Conservation (phyloP, 1,140 invertebrate genomes). For the Reticulitermes speratus region DNA sequence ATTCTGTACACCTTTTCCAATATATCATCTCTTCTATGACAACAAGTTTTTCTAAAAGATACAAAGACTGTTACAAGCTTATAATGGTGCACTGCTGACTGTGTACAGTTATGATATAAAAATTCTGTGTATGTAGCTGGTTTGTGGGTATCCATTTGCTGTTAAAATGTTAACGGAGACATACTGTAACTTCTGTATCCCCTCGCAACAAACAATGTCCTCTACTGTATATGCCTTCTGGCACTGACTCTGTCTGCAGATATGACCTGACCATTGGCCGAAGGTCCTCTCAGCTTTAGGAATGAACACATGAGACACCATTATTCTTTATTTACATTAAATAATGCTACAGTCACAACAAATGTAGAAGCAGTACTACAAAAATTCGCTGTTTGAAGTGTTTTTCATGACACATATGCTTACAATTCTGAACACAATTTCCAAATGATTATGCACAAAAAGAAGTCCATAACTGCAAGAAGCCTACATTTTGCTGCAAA, state of each 20-base stretch:
- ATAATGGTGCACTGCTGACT: too few relatives aligned
- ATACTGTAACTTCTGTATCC: too few relatives aligned
- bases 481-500: not conserved
- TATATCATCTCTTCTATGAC: too few relatives aligned
- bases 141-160: too few relatives aligned
- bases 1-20: too few relatives aligned
- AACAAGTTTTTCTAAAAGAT: too few relatives aligned
- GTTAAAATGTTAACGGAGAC: too few relatives aligned
- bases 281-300: not conserved
- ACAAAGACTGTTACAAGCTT: too few relatives aligned
- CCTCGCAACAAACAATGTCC: too few relatives aligned
- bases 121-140: too few relatives aligned
- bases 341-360: constrained; percentile 13
- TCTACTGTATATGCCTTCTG: too few relatives aligned
- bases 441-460: not conserved
- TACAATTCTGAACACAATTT: not conserved
- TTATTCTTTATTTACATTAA: not conserved
- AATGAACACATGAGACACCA: not conserved
- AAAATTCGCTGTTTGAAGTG: not conserved
- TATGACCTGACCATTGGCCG: not conserved
- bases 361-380: not conserved
- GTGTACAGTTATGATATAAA: too few relatives aligned
- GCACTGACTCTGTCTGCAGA: not conserved
- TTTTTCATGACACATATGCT: not conserved
- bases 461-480: not conserved